Base-by-base conservation (phyloP, 1,140 invertebrate genomes). In the Nasonia vitripennis region DNA sequence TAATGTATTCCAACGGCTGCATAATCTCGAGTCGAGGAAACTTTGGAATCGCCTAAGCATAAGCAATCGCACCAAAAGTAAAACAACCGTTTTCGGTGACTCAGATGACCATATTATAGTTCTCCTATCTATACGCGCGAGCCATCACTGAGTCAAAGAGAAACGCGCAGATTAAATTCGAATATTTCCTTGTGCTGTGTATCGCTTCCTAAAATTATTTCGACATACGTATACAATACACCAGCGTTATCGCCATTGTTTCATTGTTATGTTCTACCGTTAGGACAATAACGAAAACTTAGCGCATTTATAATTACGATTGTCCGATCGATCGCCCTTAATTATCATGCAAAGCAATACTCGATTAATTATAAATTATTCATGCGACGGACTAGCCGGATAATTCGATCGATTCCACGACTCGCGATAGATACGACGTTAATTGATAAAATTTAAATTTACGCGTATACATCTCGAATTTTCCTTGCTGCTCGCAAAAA, bases 321-420 rank as follows among this genome's bases (percentile, higher is more conserved):
- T 55, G 23, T 41, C 41, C 48, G 79, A 71, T 45, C 48, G 27
- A 81, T 27, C 73, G 51, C 37, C 41, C 1, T 17, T 45, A 62
- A 71, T 79, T 81, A 41, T 41, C 23, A 80, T 80, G 62, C 62
- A 70, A 68, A n/a, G 5, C 62, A 1, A 68, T 45, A 4, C n/a
- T 55, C 37, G 45, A 80, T 37, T 73, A 73, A 71, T 71, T 81
- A 81, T 81, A 71, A 82, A 82, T 75, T 51, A 82, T 81, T 75
- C 48, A 82, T 75, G 2, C 31, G 31, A 81, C 78, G 20, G 51
- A 17, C 55, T 79, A 34, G 17, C 31, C 12, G 34, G 34, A 37
- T 79, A 79, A 79, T 79, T 68, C 55, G 55, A 81, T 71, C 67
- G 45, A 71, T 71, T 79, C 31, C 12, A 7, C 31, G 34, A 17